Base-by-base conservation (phyloP, 2,888 invertebrate species). In the Gymnosoma rotundatum region DNA sequence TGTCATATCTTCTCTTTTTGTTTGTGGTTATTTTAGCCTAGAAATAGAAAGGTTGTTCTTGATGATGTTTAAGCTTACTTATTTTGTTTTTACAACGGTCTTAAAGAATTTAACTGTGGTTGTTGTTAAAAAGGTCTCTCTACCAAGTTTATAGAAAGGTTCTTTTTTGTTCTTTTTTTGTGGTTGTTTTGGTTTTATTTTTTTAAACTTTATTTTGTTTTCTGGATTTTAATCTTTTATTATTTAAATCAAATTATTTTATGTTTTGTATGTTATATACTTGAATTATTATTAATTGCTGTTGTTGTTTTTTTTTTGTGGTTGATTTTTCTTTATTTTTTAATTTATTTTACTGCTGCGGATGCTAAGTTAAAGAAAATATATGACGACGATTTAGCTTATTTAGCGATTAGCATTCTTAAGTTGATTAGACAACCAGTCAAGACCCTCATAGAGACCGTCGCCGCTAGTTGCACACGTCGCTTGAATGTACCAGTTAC, bases 401-500 rank as follows among this genome's bases (percentile, higher is more conserved):
- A 88, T 93, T 95, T 97, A 98, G 95, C 97, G 98, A 94, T 97
- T 97, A 94, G 97, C 97, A 94, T 98, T 99, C 95, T 99, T 99
- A 92, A 99, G 95, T 94, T 98, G 98, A 94, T 98, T 99, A 94
- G 98, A 98, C 93, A 99, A 96, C 99, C 99, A 99, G 94, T 99
- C 99, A 90, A 99, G 96, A 87, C 99, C 99, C 94, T 99, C 99
- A 93, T 99, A 99, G 88, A 99, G 95, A 87, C 99, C 99, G 93
- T 99, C 99, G 88, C 99, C 99, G 92, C 98, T 98, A 88, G 99
- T 99, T 93, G 99, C 99, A 94, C 99, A 99, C 91, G 97, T 98
- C 91, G 98, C 97, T 94, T 98, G 98, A 92, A 98, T 98, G 94
- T 98, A 98, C 98, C 98, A 98, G 93, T 98, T 97, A 93, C 99